Percentiles rank a stretch among this genome's conserved stretches.
Conservation (phyloP, 2,113 vertebrate genomes). For the Lichenostomus cassidix region DNA sequence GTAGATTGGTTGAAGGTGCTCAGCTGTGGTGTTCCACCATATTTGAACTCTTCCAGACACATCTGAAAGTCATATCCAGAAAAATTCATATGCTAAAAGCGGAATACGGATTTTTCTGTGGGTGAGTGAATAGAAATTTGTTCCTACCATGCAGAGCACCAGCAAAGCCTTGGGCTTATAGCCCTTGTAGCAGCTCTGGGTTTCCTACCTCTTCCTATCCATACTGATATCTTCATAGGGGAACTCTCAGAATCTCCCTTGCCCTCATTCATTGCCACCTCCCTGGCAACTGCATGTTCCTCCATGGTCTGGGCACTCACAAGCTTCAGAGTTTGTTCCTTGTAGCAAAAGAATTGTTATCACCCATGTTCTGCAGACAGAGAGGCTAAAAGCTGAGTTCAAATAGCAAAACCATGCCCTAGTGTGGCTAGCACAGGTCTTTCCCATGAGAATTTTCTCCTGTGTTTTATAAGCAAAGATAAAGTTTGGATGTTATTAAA, state of each 20-base stretch:
- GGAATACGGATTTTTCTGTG: background rate
- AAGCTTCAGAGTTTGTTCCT: background rate
- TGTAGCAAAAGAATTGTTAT: background rate
- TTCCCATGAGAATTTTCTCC: no score
- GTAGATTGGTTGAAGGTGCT: background rate
- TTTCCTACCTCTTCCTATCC: background rate
- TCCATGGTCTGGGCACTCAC: background rate
- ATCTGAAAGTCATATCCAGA: background rate
- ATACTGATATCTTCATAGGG: background rate
- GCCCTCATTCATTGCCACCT: background rate
- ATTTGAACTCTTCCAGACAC: background rate
- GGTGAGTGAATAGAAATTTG: background rate
- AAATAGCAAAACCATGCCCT: background rate
- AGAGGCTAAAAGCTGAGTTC: background rate
- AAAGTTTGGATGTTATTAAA: no score
- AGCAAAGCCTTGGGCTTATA: background rate
- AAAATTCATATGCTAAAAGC: background rate
- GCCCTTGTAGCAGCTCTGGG: background rate
- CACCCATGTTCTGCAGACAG: background rate
- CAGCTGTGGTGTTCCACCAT: background rate
- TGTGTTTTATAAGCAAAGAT: no score
- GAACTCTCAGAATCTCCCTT: background rate
- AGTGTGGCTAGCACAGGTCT: no score
- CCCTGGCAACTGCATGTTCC: background rate
- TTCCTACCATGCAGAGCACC: background rate